Evolutionary conservation across 2,888 invertebrate genomes (phyloP).

Genomic region (Hypercompe scribonia): DNA sequence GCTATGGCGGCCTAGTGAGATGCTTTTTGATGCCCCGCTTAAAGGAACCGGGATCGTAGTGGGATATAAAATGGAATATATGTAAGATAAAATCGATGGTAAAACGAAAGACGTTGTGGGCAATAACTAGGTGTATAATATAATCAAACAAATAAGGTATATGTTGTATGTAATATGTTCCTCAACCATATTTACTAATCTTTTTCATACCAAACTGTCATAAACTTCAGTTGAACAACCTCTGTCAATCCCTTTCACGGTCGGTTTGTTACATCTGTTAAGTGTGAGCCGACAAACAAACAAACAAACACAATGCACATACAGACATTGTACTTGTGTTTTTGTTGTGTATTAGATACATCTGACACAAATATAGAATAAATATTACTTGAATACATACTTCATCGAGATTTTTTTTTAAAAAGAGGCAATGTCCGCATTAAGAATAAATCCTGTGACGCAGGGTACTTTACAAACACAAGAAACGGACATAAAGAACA

Average conservation of each 20-base stretch:
- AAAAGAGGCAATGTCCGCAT: too few relatives aligned
- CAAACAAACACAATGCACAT: conserved; percentile 54
- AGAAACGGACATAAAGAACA: too few relatives aligned
- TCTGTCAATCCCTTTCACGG: conserved; percentile 34
- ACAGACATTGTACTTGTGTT: not conserved
- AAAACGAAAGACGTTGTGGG: not conserved
- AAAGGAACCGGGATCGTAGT: too few relatives aligned
- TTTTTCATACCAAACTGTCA: conserved; percentile 10
- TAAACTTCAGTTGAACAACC: conserved; percentile 10
- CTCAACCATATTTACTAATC: not conserved
- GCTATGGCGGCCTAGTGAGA: too few relatives aligned
- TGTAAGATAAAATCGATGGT: not conserved
- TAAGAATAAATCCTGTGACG: too few relatives aligned
- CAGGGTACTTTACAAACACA: too few relatives aligned
- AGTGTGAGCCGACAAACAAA: conserved; percentile 52
- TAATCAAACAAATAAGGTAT: not conserved
- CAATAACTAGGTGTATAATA: not conserved
- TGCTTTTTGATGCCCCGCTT: too few relatives aligned
- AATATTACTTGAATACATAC: too few relatives aligned
- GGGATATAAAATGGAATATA: too few relatives aligned
- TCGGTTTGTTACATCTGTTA: conserved; percentile 40
- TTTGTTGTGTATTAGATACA: conserved; percentile 5
- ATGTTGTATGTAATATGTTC: too few relatives aligned
- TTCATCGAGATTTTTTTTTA: too few relatives aligned
- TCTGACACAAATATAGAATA: too few relatives aligned